These are phyloP conservation scores for Dinomys branickii DNA, from an alignment of 2,113 vertebrate species.

Conservation along the genomic window DNA sequence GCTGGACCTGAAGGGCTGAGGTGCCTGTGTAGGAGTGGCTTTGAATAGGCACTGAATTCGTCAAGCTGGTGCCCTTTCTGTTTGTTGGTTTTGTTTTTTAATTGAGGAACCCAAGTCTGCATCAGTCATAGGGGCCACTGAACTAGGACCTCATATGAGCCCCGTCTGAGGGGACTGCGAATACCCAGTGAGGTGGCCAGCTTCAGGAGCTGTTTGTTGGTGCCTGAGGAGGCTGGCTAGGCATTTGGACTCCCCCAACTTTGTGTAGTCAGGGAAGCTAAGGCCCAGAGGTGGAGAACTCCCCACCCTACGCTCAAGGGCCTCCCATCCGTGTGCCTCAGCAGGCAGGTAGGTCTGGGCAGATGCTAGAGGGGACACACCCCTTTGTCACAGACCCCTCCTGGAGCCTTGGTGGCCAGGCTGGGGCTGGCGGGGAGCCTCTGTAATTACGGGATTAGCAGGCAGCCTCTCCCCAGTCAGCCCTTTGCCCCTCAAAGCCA, in stretches of 20 bases:
- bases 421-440: not conserved
- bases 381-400: not conserved
- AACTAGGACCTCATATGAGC: not conserved
- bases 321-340: not conserved
- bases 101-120: not conserved
- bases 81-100: not conserved
- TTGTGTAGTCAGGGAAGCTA: not conserved
- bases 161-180: not conserved
- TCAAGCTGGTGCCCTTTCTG: not conserved
- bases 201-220: not conserved
- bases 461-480: not conserved
- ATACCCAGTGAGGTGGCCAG: not conserved
- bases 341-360: not conserved
- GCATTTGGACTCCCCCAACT: accelerated
- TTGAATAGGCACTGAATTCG: not conserved
- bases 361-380: not conserved
- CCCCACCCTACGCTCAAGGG: not conserved
- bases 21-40: slow-evolving; percentile 92
- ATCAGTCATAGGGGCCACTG: not conserved
- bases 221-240: not conserved
- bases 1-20: slow-evolving; percentile 93
- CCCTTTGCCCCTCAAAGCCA: not conserved
- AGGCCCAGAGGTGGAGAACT: not conserved
- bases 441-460: slow-evolving; percentile 71
- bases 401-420: not conserved